Percentiles rank a stretch among this genome's conserved stretches.
These are phyloP conservation scores for Epizoanthus rinbou DNA, from an alignment of 92 coral and sea anemone species.

Conservation along the genomic window DNA sequence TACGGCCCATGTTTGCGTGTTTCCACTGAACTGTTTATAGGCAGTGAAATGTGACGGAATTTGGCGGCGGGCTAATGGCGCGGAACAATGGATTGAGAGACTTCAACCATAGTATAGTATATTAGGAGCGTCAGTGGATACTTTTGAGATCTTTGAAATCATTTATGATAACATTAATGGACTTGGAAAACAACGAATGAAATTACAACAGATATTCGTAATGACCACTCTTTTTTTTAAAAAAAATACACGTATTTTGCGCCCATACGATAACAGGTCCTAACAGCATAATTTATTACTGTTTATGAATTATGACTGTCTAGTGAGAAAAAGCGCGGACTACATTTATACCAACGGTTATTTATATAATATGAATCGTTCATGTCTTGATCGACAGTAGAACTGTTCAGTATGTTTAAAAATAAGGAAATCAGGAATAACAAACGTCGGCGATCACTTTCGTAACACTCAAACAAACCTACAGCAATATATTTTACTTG, in stretches of 20 bases:
- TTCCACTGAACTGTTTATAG: too few relatives aligned
- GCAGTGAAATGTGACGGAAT: too few relatives aligned
- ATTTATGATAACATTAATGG: not conserved
- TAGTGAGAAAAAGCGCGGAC: not conserved
- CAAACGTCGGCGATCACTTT: not conserved
- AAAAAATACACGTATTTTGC: not conserved
- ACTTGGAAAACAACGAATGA: not conserved
- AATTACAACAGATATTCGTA: not conserved
- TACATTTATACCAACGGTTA: not conserved
- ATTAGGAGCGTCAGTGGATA: not conserved
- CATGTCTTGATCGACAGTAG: too few relatives aligned
- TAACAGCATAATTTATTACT: constrained; percentile 12
- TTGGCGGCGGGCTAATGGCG: not conserved
- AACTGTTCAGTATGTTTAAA: too few relatives aligned
- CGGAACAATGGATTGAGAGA: not conserved
- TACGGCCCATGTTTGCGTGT: too few relatives aligned
- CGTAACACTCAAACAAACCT: not conserved
- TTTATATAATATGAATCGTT: too few relatives aligned
- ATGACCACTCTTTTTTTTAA: not conserved
- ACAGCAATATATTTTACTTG: too few relatives aligned
- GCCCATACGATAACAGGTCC: not conserved
- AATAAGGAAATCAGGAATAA: too few relatives aligned
- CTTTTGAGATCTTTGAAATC: not conserved
- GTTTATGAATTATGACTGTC: not conserved
- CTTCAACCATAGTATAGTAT: too few relatives aligned